Evolutionary conservation across 2,113 vertebrate species (phyloP).

Genomic region (Oncorhynchus kisutch): DNA sequence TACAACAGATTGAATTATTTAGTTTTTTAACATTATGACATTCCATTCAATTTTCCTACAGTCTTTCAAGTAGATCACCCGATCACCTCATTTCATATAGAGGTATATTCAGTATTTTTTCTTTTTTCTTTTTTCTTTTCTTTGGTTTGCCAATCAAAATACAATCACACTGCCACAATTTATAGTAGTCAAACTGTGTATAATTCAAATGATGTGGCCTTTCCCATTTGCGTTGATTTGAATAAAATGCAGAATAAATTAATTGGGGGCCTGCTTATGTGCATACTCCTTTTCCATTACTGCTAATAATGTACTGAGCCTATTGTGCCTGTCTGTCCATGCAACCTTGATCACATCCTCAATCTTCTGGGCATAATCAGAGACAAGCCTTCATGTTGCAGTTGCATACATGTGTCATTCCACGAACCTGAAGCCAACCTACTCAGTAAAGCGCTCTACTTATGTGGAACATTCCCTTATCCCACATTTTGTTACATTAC

Average conservation of each 20-base stretch:
- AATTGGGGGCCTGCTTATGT: slow-evolving; percentile 29
- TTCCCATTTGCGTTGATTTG: slow-evolving; percentile 29
- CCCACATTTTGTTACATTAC: no score
- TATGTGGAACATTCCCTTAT: no score
- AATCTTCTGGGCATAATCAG: not conserved
- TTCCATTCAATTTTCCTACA: slow-evolving; percentile 31
- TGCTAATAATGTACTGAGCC: slow-evolving; percentile 19
- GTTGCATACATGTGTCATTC: not conserved
- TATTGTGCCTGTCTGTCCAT: not conserved
- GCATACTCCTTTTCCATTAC: slow-evolving; percentile 16
- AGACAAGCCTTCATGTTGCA: not conserved
- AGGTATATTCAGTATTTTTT: slow-evolving; percentile 14
- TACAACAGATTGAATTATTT: slow-evolving; percentile 57
- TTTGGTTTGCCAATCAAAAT: slow-evolving; percentile 34
- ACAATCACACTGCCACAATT: slow-evolving; percentile 9
- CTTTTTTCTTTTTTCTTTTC: not conserved
- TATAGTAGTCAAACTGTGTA: not conserved
- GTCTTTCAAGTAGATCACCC: slow-evolving; percentile 31
- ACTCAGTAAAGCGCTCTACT: no score
- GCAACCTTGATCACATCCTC: not conserved
- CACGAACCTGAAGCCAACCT: no score
- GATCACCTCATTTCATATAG: slow-evolving; percentile 9
- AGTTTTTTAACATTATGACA: slow-evolving; percentile 36
- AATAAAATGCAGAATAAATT: slow-evolving; percentile 6
- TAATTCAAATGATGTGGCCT: slow-evolving; percentile 35